Evolutionary conservation across 2,797 vertebrate species (phyloP).

Genomic region (Scomberomorus guttatus): DNA sequence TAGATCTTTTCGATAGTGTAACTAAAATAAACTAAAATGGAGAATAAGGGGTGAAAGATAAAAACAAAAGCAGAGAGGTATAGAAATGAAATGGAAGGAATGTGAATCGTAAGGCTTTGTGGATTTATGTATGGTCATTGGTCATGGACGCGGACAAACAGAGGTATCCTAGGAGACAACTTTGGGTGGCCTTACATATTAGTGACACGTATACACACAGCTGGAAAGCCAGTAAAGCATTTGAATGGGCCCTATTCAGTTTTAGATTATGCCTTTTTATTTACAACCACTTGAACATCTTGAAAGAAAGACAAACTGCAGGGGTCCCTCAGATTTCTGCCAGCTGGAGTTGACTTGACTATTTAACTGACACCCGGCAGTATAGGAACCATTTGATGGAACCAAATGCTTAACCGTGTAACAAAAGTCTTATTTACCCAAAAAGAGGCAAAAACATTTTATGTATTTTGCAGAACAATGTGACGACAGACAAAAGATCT

Average conservation of each 20-base stretch:
- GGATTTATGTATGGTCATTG: slow-evolving; percentile 24
- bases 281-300: slow-evolving; percentile 38
- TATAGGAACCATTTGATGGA: not conserved
- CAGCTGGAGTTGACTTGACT: not conserved
- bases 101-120: slow-evolving; percentile 36
- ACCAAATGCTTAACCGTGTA: not conserved
- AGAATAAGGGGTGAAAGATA: not conserved
- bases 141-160: slow-evolving; percentile 41
- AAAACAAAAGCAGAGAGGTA: slow-evolving; percentile 20
- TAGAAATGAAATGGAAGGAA: slow-evolving; percentile 40
- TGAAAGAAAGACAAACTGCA: slow-evolving; percentile 35
- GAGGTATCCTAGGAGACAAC: slow-evolving; percentile 56
- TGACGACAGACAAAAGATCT: no score
- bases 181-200: slow-evolving; percentile 44
- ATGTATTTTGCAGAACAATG: no score
- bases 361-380: not conserved
- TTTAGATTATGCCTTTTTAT: slow-evolving; percentile 17
- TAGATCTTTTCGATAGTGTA: not conserved
- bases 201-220: slow-evolving; percentile 41
- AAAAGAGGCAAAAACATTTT: not conserved
- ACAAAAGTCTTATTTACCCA: not conserved
- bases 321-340: slow-evolving; percentile 4
- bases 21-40: not conserved
- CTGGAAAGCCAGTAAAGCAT: slow-evolving; percentile 22
- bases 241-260: slow-evolving; percentile 47